Percentiles rank a stretch among this genome's conserved stretches.
These are phyloP conservation scores for Salvelinus namaycush DNA, from an alignment of 2,113 vertebrate genomes.

Conservation along the genomic window DNA sequence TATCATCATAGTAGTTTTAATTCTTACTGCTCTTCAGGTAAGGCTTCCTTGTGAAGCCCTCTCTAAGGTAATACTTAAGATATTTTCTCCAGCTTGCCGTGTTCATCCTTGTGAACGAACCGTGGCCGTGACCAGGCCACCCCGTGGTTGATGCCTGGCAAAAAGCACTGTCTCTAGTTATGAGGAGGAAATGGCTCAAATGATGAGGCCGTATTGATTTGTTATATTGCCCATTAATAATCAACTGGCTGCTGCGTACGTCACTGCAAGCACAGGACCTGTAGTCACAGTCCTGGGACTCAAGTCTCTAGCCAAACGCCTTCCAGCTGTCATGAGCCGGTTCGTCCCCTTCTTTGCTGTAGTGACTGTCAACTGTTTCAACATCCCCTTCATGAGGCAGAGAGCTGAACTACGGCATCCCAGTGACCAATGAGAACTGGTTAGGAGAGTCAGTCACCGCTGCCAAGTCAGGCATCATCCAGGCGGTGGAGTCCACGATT, in stretches of 20 bases:
- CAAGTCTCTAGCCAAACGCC: constrained; percentile 88
- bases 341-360: constrained; percentile 95
- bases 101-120: neutral
- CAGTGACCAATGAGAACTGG: constrained; percentile 86
- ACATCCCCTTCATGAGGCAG: constrained; percentile 98
- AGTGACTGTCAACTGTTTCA: constrained; percentile 96
- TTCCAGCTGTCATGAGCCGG: constrained; percentile 85
- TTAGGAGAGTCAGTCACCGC: constrained; percentile 82
- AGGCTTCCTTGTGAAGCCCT: neutral
- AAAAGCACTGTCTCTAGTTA: constrained; percentile 2
- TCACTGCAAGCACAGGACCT: constrained; percentile 92
- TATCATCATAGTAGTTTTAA: too few relatives aligned
- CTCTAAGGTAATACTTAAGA: neutral
- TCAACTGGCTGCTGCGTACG: constrained; percentile 88
- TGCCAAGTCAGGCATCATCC: too few relatives aligned
- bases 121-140: neutral
- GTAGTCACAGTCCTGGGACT: constrained; percentile 93
- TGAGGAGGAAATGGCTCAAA: neutral
- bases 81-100: neutral
- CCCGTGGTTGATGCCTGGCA: neutral
- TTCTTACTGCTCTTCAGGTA: too few relatives aligned
- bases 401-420: constrained; percentile 93
- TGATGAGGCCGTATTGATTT: constrained; percentile 8
- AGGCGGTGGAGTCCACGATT: constrained; percentile 81
- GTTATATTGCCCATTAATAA: constrained; percentile 11